These are phyloP conservation scores for Cephalopterus ornatus DNA, from an alignment of 2,113 vertebrate genomes.

Conservation along the genomic window DNA sequence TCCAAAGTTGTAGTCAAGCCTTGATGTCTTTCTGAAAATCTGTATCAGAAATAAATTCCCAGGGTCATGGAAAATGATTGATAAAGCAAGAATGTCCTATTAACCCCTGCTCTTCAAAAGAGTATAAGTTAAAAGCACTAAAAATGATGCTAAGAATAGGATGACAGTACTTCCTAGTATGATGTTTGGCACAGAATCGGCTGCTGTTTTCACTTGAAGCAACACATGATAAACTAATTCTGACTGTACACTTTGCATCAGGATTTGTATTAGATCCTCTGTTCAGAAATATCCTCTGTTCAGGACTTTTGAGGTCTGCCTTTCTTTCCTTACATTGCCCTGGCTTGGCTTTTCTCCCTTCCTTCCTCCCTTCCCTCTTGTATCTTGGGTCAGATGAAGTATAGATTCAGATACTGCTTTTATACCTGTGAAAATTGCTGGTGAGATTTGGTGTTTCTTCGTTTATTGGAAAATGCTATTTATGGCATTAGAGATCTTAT, in stretches of 20 bases:
- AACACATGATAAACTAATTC: neutral
- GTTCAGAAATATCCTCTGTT: neutral
- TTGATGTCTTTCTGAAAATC: neutral
- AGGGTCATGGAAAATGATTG: neutral
- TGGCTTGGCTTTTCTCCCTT: neutral
- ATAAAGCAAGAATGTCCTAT: neutral
- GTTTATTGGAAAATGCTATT: neutral
- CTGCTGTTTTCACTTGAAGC: neutral
- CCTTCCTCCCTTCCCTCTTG: neutral
- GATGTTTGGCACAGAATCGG: neutral
- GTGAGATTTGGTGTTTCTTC: neutral
- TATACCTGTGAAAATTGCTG: neutral
- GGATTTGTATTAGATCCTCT: neutral
- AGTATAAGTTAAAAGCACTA: neutral
- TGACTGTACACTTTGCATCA: neutral
- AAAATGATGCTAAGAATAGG: neutral
- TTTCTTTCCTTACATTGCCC: rapidly evolving
- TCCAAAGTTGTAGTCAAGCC: neutral
- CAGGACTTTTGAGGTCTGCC: rapidly evolving
- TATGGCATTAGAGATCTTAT: neutral
- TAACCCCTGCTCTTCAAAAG: neutral
- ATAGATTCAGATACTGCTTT: neutral
- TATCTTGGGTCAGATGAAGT: neutral
- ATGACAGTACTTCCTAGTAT: neutral
- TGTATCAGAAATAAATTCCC: neutral